Conservation (phyloP, 2,113 vertebrate genomes). For the Odontophorus gujanensis region DNA sequence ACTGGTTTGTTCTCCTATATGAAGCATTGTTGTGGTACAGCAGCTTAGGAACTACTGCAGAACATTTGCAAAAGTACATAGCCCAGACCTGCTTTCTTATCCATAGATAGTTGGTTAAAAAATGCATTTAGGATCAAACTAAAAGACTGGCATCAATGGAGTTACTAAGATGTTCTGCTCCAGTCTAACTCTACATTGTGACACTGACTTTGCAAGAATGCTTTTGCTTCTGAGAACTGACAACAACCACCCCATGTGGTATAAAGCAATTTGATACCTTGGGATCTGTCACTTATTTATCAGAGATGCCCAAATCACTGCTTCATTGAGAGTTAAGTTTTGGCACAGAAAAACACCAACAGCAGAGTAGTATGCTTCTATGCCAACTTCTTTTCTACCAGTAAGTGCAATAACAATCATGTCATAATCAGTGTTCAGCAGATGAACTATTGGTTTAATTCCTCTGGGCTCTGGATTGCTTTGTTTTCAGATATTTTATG, state of each 20-base stretch:
- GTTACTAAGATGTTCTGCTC: not conserved
- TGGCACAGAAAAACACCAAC: constrained; percentile 25
- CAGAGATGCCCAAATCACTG: not conserved
- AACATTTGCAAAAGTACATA: constrained; percentile 10
- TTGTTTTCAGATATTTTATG: not conserved
- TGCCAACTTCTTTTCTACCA: not conserved
- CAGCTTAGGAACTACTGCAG: not conserved
- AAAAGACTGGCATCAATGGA: not conserved
- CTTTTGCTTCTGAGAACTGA: not conserved
- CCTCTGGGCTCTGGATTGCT: not conserved
- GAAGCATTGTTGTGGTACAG: not conserved
- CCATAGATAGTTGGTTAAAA: not conserved
- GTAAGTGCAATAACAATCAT: not conserved
- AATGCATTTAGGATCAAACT: not conserved
- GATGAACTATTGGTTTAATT: not conserved
- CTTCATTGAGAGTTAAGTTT: constrained; percentile 33
- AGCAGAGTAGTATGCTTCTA: not conserved
- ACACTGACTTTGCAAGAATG: not conserved
- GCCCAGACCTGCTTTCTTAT: not conserved
- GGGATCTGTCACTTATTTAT: constrained; percentile 33
- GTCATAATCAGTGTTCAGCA: constrained; percentile 5
- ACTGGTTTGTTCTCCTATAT: not conserved
- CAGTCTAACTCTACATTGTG: not conserved
- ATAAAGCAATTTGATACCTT: not conserved
- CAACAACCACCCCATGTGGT: not conserved